Base-by-base conservation (phyloP, 2,888 invertebrate species). In the Xylota segnis region DNA sequence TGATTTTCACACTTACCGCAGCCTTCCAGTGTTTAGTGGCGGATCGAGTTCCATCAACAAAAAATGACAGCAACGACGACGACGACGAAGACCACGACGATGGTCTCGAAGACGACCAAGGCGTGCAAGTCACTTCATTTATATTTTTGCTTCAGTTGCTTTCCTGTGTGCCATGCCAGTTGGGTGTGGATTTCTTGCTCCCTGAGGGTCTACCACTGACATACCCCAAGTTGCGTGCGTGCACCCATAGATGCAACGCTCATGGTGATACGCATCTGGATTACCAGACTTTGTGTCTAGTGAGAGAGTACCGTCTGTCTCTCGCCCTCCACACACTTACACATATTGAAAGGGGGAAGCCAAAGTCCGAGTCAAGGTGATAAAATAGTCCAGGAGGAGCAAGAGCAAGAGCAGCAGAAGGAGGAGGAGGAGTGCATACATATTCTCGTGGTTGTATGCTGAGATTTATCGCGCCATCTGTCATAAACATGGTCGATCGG, bases 391-490 rank as follows among this genome's bases (percentile, higher is more conserved):
- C 43, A 68, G 45, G 14, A 61, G 72, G 56, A 71, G 65, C n/a
- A n/a, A n/a, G n/a, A n/a, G n/a, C n/a, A n/a, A n/a, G n/a, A n/a
- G n/a, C n/a, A n/a, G n/a, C n/a, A n/a, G n/a, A n/a, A n/a, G n/a
- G n/a, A n/a, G n/a, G n/a, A n/a, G 72, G 56, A 71, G 65, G 72
- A 79, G 47, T 63, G 34, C 71, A 65, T 14, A 58, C 43, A 50
- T 47, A 18, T 40, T 81, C 45, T 59, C 16, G 68, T 66, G 70
- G 79, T 83, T 70, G 63, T 54, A 63, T 52, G 40, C 29, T 32
- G 18, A 74, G 83, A 87, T 87, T 87, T 87, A 87, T 87, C 87
- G 77, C 72, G 27, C 68, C 74, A 87, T 87, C 87, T 87, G 87
- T 78, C 83, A 87, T 77, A 83, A 83, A 78, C 83, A 83, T 87